Evolutionary conservation across 2,888 invertebrate genomes (phyloP), one percentile per base, ranked within the genome.

Genomic region (Plebejus melissa): DNA sequence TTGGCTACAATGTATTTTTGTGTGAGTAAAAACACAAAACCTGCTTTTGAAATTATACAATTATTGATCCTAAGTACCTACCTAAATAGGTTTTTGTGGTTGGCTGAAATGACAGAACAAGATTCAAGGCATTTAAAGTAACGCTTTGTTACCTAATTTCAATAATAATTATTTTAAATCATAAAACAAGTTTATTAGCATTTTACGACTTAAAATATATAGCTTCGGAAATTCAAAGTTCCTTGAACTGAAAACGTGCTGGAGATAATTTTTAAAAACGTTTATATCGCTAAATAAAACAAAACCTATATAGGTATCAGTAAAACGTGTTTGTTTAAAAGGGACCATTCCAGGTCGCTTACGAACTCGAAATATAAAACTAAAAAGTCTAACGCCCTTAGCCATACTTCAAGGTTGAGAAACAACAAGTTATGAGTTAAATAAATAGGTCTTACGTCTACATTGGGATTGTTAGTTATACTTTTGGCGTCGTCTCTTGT

Each of bases 401-500:
- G 75, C 78, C 79, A 80, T 79, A 79, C 78, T 74, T 80, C 80
- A 81, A 81, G 81, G 81, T 80, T 80, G 60, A 60, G 28, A 22
- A 58, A 7, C 22, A n/a, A 28, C 13, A 36, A 65, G 16, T 54
- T 28, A 32, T 32, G 65, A 74, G 69, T 72, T 22, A 72, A 58
- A 71, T 50, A 46, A 72, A 72, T 16, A 16, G 50, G 28, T 77
- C 84, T 85, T 87, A 95, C 95, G 85, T 95, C 91, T 81, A 95
- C 90, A 76, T 94, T 90, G 80, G 90, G 92, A 77, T 87, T 88
- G 79, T 83, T 90, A 57, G 91, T 83, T 79, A 93, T 85, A 36
- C 94, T 87, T 28, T 94, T 87, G 75, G 93, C 92, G 80, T 94
- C 90, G 11, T 88, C 82, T 69, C 90, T 89, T 57, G 86, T 89